These are phyloP conservation scores for Epizoanthus illoricatus DNA, from an alignment of 92 coral and sea anemone species.

Conservation along the genomic window DNA sequence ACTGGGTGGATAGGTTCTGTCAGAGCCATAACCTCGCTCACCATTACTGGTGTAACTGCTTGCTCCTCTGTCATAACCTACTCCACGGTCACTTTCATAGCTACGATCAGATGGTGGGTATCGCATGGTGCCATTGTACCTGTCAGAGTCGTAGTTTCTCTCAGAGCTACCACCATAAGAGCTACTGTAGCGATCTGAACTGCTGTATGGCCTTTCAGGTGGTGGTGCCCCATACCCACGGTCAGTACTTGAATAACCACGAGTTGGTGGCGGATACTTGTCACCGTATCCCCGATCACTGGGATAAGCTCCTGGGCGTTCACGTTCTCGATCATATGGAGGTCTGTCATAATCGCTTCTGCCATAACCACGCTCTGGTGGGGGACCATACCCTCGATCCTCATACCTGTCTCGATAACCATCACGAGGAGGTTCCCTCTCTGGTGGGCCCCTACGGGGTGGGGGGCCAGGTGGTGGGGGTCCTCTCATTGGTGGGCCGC, in stretches of 20 bases:
- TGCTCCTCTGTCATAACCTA: slow-evolving; percentile 59
- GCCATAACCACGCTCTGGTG: slow-evolving; percentile 53
- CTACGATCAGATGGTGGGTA: slow-evolving; percentile 60
- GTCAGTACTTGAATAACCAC: slow-evolving; percentile 73
- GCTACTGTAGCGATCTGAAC: slow-evolving; percentile 29
- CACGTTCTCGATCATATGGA: slow-evolving; percentile 68
- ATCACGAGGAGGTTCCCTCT: slow-evolving; percentile 37
- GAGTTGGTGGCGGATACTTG: slow-evolving; percentile 79
- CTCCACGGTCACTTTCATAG: slow-evolving; percentile 58
- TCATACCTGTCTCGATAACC: slow-evolving; percentile 33
- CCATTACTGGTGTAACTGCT: slow-evolving; percentile 63
- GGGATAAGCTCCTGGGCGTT: slow-evolving; percentile 65
- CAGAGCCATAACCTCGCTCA: slow-evolving; percentile 64
- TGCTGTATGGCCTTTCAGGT: slow-evolving; percentile 39
- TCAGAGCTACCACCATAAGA: slow-evolving; percentile 34
- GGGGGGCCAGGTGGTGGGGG: slow-evolving; percentile 41
- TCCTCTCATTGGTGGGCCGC: slow-evolving; percentile 77
- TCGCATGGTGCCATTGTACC: slow-evolving; percentile 51
- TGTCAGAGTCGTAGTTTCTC: slow-evolving; percentile 21
- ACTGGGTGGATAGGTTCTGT: slow-evolving; percentile 57
- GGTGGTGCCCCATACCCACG: slow-evolving; percentile 81
- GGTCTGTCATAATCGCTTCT: slow-evolving; percentile 79
- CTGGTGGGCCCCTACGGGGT: slow-evolving; percentile 37
- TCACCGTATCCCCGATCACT: slow-evolving; percentile 62
- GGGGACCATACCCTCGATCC: slow-evolving; percentile 62